phyloP scores from a whole-genome alignment of 2,113 vertebrate species.

The Myanophis thanlyinensis region DNA sequence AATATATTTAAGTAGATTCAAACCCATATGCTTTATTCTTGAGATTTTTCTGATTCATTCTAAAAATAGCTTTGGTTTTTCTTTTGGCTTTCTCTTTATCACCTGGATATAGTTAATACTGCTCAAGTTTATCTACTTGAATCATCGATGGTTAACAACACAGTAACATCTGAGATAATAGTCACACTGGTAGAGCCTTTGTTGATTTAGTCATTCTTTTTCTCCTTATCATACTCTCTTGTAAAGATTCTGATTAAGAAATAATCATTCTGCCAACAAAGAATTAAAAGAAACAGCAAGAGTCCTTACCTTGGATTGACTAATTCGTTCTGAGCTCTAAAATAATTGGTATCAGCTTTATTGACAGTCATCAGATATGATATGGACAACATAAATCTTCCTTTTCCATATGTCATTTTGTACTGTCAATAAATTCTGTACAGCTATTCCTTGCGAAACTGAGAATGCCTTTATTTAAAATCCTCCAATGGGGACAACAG shows the following conservation, averaged over 20 bases:
- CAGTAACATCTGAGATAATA: neutral
- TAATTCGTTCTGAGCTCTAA: neutral
- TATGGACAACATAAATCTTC: neutral
- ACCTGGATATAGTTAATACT: neutral
- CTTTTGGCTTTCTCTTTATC: neutral
- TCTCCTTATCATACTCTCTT: neutral
- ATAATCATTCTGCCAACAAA: neutral
- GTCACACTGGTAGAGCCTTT: neutral
- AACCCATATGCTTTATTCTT: neutral
- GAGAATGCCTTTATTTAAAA: neutral
- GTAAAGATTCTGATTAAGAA: neutral
- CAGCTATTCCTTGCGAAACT: neutral
- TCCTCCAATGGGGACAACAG: neutral
- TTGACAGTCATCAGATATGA: neutral
- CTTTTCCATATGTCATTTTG: neutral
- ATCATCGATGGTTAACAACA: neutral
- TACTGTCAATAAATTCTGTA: neutral
- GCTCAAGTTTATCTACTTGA: neutral
- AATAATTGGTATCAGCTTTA: neutral
- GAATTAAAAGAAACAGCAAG: neutral
- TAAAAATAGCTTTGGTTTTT: neutral
- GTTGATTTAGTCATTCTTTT: neutral
- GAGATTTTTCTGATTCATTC: neutral
- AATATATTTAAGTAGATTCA: neutral
- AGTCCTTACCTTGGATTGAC: neutral